Conservation (phyloP, 2,797 vertebrate species). For the Anas georgica region DNA sequence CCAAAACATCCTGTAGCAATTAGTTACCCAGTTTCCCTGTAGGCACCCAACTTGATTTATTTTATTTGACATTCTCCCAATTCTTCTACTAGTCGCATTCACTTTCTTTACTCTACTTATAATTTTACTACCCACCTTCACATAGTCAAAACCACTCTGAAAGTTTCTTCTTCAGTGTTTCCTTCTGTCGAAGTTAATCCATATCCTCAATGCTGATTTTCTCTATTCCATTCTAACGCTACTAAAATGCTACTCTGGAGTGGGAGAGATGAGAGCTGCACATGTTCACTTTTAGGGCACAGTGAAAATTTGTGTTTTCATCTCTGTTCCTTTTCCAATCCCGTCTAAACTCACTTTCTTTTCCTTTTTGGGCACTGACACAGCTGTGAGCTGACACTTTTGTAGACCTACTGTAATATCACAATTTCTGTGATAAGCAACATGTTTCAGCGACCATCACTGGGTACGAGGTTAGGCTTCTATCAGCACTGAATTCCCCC, state of each 20-base stretch:
- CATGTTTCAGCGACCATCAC: no score
- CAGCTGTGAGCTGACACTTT: not conserved
- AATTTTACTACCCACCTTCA: not conserved
- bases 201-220: no score
- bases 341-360: not conserved
- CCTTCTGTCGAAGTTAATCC: not conserved
- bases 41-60: not conserved
- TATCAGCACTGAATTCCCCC: not conserved
- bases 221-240: not conserved
- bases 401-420: not conserved
- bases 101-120: not conserved
- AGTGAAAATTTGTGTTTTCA: not conserved
- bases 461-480: not conserved
- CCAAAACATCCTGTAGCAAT: not conserved
- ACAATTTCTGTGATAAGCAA: rapidly evolving
- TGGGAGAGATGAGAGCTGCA: not conserved
- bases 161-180: not conserved
- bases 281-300: not conserved
- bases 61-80: not conserved
- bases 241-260: not conserved
- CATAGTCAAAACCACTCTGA: not conserved
- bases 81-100: not conserved
- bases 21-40: not conserved
- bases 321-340: not conserved
- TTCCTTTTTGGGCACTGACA: not conserved